Evolutionary conservation across 2,797 vertebrate species (phyloP).

Genomic region (Vireo griseus): DNA sequence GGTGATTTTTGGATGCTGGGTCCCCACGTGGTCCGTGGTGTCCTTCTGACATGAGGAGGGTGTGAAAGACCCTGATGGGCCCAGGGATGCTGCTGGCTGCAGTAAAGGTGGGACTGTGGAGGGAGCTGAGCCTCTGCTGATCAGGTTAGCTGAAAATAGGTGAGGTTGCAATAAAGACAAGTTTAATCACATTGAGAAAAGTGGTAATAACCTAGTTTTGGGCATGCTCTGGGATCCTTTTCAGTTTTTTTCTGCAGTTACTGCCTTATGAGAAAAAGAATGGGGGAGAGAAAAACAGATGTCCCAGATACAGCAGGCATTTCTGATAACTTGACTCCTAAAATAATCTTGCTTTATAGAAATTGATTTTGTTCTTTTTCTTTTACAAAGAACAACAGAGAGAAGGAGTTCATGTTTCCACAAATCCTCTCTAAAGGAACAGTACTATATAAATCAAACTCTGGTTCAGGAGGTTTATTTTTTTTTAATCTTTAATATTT

Average conservation of each 20-base stretch:
- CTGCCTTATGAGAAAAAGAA: background rate
- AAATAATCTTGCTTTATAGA: conserved; percentile 57
- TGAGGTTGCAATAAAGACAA: background rate
- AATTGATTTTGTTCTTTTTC: conserved; percentile 45
- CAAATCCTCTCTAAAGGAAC: conserved; percentile 21
- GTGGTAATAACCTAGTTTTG: background rate
- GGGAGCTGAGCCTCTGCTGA: background rate
- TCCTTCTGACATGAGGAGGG: background rate
- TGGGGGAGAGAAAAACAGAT: conserved; percentile 17
- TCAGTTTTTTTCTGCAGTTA: background rate
- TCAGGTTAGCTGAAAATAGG: background rate
- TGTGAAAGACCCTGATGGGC: fast-evolving
- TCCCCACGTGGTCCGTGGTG: background rate
- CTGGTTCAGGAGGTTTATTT: background rate
- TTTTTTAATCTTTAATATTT: conserved; percentile 4
- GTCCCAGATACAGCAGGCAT: conserved; percentile 31
- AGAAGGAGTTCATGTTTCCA: background rate
- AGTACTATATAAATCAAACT: conserved; percentile 33
- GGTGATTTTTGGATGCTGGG: background rate
- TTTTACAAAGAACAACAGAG: conserved; percentile 12
- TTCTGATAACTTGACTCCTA: conserved; percentile 43
- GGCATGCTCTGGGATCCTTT: background rate
- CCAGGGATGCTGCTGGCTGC: background rate
- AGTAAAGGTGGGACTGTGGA: background rate
- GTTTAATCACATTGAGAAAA: conserved; percentile 21